Conservation (phyloP, 2,797 vertebrate genomes). For the Pitangus sulphuratus region DNA sequence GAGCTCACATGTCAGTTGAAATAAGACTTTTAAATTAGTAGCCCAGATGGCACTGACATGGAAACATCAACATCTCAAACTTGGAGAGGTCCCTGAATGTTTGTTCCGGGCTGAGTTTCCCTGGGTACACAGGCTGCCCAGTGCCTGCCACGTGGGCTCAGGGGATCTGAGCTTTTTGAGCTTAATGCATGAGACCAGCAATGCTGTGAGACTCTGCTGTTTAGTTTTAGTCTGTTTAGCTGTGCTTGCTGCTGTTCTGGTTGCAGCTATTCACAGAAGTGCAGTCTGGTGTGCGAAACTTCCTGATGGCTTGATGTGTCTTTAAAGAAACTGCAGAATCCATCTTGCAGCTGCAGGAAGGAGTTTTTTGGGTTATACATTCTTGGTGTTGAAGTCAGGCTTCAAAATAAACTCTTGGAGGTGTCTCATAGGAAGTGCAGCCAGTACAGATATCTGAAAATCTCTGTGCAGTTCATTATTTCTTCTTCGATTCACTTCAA, state of each 20-base stretch:
- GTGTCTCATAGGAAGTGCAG: not conserved
- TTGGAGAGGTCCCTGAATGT: not conserved
- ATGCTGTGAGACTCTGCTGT: not conserved
- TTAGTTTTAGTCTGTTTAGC: not conserved
- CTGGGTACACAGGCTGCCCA: not conserved
- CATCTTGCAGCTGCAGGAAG: not conserved
- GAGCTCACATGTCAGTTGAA: not conserved
- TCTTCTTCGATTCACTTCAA: not conserved
- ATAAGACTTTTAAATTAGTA: constrained; percentile 22
- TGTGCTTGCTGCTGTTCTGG: not conserved
- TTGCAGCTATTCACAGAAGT: not conserved
- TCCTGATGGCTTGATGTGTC: not conserved
- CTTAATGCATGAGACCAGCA: not conserved
- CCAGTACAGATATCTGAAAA: not conserved
- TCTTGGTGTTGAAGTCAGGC: not conserved
- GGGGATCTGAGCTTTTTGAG: not conserved
- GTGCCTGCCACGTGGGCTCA: not conserved
- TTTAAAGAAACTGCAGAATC: not conserved
- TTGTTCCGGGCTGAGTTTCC: not conserved
- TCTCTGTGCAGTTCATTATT: not conserved
- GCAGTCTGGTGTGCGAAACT: not conserved
- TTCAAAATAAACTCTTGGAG: not conserved
- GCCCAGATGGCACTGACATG: constrained; percentile 25
- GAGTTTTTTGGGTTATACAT: not conserved
- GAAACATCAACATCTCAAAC: not conserved